Conservation (phyloP, 2,888 invertebrate species). For the Himalopsyche tibetana region DNA sequence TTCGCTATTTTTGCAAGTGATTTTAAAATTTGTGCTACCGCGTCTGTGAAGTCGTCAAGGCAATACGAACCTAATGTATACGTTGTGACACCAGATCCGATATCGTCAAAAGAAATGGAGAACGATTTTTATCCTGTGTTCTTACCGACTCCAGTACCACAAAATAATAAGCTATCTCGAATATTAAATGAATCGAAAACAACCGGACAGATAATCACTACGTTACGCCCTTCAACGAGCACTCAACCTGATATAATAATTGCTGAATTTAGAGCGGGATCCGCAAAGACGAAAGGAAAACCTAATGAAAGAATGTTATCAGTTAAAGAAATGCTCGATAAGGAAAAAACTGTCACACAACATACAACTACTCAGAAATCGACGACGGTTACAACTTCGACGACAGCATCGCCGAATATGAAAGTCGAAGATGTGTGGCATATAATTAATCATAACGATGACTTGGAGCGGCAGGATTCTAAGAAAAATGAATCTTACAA, state of each 20-base stretch:
- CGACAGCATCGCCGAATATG: slow-evolving; percentile 31
- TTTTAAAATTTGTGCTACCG: slow-evolving; percentile 48
- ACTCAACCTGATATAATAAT: slow-evolving; percentile 61
- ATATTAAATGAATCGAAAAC: neutral
- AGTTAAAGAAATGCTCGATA: slow-evolving; percentile 63
- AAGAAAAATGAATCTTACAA: slow-evolving; percentile 23
- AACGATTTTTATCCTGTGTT: slow-evolving; percentile 50
- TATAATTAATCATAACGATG: slow-evolving; percentile 64
- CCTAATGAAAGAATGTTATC: slow-evolving; percentile 57
- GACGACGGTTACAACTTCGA: neutral
- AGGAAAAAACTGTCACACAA: slow-evolving; percentile 67
- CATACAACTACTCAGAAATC: slow-evolving; percentile 60
- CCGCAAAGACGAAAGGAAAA: slow-evolving; percentile 52
- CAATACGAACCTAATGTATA: slow-evolving; percentile 52
- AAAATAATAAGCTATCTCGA: slow-evolving; percentile 23
- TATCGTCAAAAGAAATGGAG: slow-evolving; percentile 36
- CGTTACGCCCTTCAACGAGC: slow-evolving; percentile 10
- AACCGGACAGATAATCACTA: neutral
- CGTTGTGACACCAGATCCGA: slow-evolving; percentile 62
- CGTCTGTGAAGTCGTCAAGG: slow-evolving; percentile 56
- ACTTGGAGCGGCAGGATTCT: slow-evolving; percentile 50
- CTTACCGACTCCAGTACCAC: slow-evolving; percentile 61
- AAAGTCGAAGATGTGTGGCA: slow-evolving; percentile 64
- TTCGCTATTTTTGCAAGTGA: slow-evolving; percentile 45
- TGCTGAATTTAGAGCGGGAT: slow-evolving; percentile 60